These are phyloP conservation scores for Zaprionus obscuricornis DNA, from an alignment of 2,888 invertebrate species.

Conservation along the genomic window DNA sequence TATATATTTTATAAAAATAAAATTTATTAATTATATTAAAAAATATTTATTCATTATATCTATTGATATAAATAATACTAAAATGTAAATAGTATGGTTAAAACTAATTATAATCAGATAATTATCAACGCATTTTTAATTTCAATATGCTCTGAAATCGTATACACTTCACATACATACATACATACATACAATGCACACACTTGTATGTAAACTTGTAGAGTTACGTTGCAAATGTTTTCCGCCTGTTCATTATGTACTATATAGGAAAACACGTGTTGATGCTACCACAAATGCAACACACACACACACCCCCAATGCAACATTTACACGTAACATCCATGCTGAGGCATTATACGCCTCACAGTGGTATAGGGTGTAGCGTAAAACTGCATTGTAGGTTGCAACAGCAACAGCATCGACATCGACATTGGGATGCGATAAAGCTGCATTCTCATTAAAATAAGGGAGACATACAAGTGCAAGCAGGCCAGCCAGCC, in stretches of 20 bases:
- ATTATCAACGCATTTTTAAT: too few relatives aligned
- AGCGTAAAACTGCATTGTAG: slow-evolving; percentile 36
- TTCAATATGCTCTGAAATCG: too few relatives aligned
- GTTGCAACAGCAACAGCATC: neutral
- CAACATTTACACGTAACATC: neutral
- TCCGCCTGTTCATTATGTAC: slow-evolving; percentile 33
- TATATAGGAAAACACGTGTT: slow-evolving; percentile 69
- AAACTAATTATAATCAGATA: too few relatives aligned
- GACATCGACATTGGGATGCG: neutral
- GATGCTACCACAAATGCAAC: slow-evolving; percentile 60
- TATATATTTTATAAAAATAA: too few relatives aligned
- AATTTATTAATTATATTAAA: too few relatives aligned
- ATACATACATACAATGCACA: neutral
- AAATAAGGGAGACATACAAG: slow-evolving; percentile 32
- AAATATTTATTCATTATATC: too few relatives aligned
- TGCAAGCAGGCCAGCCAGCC: too few relatives aligned
- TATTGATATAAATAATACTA: too few relatives aligned
- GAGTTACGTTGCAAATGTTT: slow-evolving; percentile 16
- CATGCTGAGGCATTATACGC: neutral
- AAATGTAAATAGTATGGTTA: too few relatives aligned
- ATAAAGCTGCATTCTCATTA: slow-evolving; percentile 37
- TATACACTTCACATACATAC: neutral
- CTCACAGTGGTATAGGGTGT: slow-evolving; percentile 15
- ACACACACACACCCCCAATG: slow-evolving; percentile 40
- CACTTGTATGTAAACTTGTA: neutral